Percentiles rank a stretch among this genome's conserved stretches.
These are phyloP conservation scores for Myrmecobius fasciatus DNA, from an alignment of 2,113 vertebrate genomes.

Conservation along the genomic window DNA sequence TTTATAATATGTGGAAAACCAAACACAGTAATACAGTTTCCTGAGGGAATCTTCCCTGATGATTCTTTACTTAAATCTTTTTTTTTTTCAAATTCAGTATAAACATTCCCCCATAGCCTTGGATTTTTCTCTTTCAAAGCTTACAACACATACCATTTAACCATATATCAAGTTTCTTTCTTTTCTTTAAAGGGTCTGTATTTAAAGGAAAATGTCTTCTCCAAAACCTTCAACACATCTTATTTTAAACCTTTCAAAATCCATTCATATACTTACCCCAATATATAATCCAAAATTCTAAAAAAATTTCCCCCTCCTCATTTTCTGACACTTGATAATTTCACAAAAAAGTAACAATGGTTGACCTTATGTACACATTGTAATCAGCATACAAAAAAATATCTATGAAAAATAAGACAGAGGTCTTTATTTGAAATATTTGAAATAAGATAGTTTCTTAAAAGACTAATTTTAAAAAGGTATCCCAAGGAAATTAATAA, in stretches of 20 bases:
- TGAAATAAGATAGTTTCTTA: background rate
- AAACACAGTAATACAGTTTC: background rate
- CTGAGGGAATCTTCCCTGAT: background rate
- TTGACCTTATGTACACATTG: background rate
- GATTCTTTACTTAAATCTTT: background rate
- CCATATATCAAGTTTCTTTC: background rate
- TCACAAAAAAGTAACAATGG: background rate
- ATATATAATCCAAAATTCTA: background rate
- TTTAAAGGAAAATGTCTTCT: background rate
- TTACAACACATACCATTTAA: constrained; percentile 13
- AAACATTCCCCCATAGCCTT: background rate
- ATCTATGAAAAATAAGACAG: background rate
- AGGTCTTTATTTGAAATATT: background rate
- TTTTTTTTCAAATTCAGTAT: background rate
- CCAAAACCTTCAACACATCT: background rate
- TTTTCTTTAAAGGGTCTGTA: background rate
- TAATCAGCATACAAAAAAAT: background rate
- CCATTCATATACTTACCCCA: background rate
- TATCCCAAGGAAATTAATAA: background rate
- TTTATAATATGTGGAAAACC: background rate
- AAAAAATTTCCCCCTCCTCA: background rate
- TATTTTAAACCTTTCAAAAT: constrained; percentile 5
- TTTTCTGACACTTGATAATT: background rate
- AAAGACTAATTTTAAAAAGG: background rate
- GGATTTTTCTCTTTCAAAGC: background rate